These are phyloP conservation scores for Podabrus alpinus DNA, from an alignment of 2,888 invertebrate genomes.

Conservation along the genomic window DNA sequence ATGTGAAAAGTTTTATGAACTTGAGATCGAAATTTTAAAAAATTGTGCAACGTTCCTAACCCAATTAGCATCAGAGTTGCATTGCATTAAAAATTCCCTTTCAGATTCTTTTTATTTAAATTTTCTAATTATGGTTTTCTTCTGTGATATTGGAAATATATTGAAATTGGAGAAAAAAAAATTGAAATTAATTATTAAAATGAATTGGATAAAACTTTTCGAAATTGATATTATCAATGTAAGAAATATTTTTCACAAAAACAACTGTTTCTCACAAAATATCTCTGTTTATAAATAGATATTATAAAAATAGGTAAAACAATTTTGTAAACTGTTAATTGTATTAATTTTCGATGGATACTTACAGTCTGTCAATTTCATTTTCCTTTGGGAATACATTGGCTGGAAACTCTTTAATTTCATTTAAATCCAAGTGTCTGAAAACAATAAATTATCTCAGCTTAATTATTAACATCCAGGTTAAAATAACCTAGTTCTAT, in stretches of 20 bases:
- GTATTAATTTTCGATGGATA: not conserved
- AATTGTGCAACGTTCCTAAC: not conserved
- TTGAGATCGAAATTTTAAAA: not conserved
- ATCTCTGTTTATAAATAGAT: not conserved
- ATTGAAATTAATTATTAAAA: no score
- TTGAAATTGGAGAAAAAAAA: no score
- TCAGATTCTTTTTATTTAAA: not conserved
- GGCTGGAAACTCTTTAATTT: constrained; percentile 50
- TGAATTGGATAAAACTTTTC: no score
- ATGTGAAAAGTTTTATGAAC: not conserved
- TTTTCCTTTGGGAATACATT: constrained; percentile 52
- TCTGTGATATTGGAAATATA: no score
- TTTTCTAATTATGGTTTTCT: not conserved
- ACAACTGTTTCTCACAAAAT: no score
- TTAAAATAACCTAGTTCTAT: not conserved
- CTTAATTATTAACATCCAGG: not conserved
- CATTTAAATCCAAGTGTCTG: constrained; percentile 58
- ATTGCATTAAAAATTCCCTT: not conserved
- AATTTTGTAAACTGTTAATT: not conserved
- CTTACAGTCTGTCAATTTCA: constrained; percentile 20
- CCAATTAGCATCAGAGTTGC: not conserved
- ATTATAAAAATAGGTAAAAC: not conserved
- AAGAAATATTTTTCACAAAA: no score
- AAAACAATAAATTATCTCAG: constrained; percentile 11
- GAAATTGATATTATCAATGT: no score